These are phyloP conservation scores for Sus cebifrons DNA, from an alignment of 2,797 vertebrate species.

Conservation along the genomic window DNA sequence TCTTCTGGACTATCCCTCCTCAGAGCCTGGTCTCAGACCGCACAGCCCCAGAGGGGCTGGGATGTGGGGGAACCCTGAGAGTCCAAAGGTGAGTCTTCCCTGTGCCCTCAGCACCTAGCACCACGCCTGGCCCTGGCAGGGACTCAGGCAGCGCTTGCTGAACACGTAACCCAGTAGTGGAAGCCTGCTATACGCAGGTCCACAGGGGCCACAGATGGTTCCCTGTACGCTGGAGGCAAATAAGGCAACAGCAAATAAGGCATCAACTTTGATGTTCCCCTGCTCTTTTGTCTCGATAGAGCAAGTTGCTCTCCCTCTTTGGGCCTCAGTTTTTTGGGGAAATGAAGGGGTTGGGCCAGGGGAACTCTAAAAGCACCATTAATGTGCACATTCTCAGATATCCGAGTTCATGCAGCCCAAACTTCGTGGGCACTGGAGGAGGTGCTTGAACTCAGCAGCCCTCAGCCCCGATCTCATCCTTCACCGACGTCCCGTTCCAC, in stretches of 20 bases:
- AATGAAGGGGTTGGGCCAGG: conserved; percentile 30
- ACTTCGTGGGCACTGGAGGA: neutral
- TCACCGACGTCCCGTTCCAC: neutral
- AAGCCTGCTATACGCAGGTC: neutral
- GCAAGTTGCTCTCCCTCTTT: neutral
- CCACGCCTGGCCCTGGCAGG: neutral
- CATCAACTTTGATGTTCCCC: neutral
- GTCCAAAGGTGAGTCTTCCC: neutral
- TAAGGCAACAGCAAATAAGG: neutral
- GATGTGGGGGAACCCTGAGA: neutral
- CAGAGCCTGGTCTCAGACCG: neutral
- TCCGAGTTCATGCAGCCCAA: conserved; percentile 11
- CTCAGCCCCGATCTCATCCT: neutral
- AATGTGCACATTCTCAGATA: conserved; percentile 8
- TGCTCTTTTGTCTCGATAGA: neutral
- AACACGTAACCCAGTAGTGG: neutral
- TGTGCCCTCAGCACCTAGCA: neutral
- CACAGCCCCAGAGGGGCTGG: neutral
- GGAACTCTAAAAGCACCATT: neutral
- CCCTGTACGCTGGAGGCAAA: neutral
- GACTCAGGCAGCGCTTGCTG: neutral
- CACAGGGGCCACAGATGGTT: neutral
- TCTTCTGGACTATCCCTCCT: neutral
- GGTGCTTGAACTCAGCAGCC: neutral
- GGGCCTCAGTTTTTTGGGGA: conserved; percentile 33